Conservation (phyloP, 37 sponge, comb jelly and placozoan genomes). For the Corticium candelabrum region DNA sequence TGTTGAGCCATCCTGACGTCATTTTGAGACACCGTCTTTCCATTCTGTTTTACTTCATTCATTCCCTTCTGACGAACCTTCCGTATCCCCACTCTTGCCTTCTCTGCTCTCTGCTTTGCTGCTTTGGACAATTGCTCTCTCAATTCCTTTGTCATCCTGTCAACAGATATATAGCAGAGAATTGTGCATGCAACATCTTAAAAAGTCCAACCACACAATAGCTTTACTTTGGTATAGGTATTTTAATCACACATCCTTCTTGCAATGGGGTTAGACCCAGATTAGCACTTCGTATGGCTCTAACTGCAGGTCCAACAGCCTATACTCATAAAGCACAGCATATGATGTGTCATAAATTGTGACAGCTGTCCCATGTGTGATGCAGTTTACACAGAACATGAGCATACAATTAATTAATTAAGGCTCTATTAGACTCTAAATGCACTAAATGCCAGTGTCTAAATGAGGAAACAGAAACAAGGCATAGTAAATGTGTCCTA, state of each 20-base stretch:
- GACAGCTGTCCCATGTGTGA: too few species aligned
- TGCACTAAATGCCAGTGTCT: too few species aligned
- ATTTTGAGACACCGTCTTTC: slow-evolving; percentile 38
- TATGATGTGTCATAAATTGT: too few species aligned
- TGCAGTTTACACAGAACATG: too few species aligned
- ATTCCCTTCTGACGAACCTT: slow-evolving; percentile 50
- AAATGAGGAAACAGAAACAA: too few species aligned
- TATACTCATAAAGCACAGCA: too few species aligned
- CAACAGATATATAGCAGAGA: too few species aligned
- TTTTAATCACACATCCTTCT: slow-evolving; percentile 34
- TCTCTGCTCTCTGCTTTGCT: slow-evolving; percentile 58
- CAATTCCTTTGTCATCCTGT: slow-evolving; percentile 61
- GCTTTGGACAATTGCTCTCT: slow-evolving; percentile 47
- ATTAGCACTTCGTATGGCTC: too few species aligned
- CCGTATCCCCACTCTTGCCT: slow-evolving; percentile 45
- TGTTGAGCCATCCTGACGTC: slow-evolving; percentile 49
- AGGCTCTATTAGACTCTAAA: too few species aligned
- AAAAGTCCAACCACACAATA: not conserved
- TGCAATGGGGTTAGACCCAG: slow-evolving; percentile 42
- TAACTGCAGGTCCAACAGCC: too few species aligned
- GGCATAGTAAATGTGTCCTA: too few species aligned
- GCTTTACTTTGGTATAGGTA: slow-evolving; percentile 69
- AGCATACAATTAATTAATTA: too few species aligned
- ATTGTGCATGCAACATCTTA: not conserved
- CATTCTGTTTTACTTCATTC: slow-evolving; percentile 20